phyloP scores from a whole-genome alignment of 2,888 invertebrate genomes.

The Microchrysa polita region DNA sequence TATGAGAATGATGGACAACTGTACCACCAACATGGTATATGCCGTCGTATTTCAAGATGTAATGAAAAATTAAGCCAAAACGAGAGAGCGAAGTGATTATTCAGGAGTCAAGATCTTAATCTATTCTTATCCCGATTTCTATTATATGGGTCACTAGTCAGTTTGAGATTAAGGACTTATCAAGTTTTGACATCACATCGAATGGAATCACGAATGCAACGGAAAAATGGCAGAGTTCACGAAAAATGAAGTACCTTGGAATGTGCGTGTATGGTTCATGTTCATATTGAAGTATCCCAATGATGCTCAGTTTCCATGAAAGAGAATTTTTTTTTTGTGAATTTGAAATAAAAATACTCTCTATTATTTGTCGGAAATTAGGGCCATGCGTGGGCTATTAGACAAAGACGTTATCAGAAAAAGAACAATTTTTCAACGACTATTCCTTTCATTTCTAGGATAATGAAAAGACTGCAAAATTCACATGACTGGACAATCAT shows the following conservation, averaged over 20 bases:
- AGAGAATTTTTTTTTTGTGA: background rate
- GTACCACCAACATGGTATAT: no score
- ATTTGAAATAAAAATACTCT: background rate
- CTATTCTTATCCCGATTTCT: constrained; percentile 35
- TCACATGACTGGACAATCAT: constrained; percentile 22
- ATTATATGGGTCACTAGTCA: constrained; percentile 35
- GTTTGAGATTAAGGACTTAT: background rate
- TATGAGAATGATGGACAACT: no score
- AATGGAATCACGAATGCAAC: background rate
- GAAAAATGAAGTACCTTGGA: no score
- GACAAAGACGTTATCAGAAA: constrained; percentile 1
- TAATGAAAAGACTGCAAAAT: background rate
- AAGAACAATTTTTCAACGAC: background rate
- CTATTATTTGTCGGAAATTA: background rate
- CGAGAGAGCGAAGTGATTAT: background rate
- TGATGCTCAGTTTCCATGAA: background rate
- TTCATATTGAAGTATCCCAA: background rate
- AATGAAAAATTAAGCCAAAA: background rate
- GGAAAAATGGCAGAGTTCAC: no score
- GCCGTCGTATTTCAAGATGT: no score
- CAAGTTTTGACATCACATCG: constrained; percentile 40
- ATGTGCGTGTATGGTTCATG: background rate
- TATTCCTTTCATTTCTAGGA: background rate
- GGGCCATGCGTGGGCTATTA: background rate
- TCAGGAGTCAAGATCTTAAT: constrained; percentile 41